Conservation (phyloP, 1,140 invertebrate genomes). For the Argopecten irradians region DNA sequence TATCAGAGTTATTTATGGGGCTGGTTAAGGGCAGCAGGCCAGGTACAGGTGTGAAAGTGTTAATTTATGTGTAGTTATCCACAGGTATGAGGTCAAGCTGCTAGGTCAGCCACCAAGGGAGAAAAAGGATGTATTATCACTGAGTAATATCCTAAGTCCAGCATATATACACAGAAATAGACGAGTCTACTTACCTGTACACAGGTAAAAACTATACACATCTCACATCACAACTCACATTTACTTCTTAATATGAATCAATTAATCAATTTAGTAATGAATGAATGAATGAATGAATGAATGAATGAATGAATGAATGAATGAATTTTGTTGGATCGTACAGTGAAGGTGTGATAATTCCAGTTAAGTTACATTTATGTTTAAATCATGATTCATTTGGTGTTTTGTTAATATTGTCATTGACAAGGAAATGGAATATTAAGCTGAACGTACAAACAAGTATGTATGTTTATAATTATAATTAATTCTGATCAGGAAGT, state of each 20-base stretch:
- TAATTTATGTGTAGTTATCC: conserved; percentile 4
- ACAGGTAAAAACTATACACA: not conserved
- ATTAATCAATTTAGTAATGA: too few species aligned
- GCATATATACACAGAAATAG: not conserved
- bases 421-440: not conserved
- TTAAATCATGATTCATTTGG: not conserved
- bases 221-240: too few species aligned
- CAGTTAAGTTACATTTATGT: not conserved
- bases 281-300: too few species aligned
- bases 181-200: not conserved
- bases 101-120: conserved; percentile 19
- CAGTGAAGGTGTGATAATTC: not conserved
- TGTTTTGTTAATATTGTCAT: too few species aligned
- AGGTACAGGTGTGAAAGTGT: conserved; percentile 7
- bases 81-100: not conserved
- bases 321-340: too few species aligned
- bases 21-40: not conserved
- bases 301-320: too few species aligned
- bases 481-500: not conserved
- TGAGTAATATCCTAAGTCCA: not conserved
- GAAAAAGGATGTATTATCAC: not conserved
- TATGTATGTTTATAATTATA: not conserved
- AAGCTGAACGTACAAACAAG: not conserved
- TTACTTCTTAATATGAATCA: too few species aligned
- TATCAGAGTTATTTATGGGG: not conserved